These are phyloP conservation scores for Cavia porcellus DNA, from an alignment of 2,113 vertebrate genomes.

Conservation along the genomic window DNA sequence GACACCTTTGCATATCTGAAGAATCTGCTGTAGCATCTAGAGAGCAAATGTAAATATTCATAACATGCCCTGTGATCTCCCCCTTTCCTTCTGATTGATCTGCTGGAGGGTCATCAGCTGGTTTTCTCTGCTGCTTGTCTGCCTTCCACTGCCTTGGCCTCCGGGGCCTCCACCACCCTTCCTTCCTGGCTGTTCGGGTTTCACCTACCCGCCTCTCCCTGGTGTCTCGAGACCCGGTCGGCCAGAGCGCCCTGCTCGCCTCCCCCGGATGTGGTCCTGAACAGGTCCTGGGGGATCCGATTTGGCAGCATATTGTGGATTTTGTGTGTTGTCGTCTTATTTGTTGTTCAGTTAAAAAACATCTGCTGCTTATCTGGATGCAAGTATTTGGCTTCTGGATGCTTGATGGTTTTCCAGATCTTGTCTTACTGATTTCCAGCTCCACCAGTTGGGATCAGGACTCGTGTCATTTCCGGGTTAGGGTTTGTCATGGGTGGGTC, in stretches of 20 bases:
- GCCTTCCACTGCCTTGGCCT: background rate
- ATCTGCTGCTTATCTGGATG: background rate
- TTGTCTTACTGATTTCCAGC: background rate
- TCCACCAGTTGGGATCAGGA: background rate
- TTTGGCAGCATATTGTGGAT: too few species aligned
- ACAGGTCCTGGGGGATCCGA: too few species aligned
- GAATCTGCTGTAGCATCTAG: background rate
- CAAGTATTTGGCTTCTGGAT: background rate
- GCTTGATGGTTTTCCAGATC: background rate
- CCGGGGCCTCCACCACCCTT: too few species aligned
- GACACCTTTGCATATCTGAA: background rate
- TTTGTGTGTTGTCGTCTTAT: background rate
- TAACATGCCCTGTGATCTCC: accelerated
- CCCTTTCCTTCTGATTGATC: background rate
- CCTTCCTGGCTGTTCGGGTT: background rate
- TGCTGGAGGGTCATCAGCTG: accelerated
- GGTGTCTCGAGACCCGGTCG: background rate
- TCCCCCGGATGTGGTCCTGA: too few species aligned
- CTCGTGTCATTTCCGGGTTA: background rate
- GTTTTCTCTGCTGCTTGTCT: background rate
- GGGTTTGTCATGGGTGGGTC: background rate
- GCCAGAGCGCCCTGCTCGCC: background rate
- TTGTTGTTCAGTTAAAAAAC: background rate
- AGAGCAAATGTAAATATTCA: background rate
- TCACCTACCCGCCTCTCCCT: background rate